These are phyloP conservation scores for Echinometra lucunter DNA, from an alignment of 53 echinoderm and acorn worm species.

Conservation along the genomic window DNA sequence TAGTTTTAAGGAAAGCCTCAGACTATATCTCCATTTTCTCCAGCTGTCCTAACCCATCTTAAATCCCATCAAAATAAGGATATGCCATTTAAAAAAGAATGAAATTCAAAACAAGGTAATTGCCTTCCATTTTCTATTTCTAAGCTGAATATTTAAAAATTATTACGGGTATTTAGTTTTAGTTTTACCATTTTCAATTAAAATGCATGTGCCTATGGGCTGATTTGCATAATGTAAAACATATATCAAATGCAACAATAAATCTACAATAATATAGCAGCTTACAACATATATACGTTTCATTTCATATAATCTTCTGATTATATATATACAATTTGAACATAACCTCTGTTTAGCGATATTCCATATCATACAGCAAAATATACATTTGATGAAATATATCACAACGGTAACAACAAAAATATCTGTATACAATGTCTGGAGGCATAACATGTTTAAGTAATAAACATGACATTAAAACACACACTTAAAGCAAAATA, in stretches of 20 bases:
- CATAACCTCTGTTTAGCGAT: conserved; percentile 24
- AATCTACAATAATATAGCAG: conserved; percentile 38
- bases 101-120: not conserved
- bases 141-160: no score
- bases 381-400: conserved; percentile 62
- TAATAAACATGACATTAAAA: conserved; percentile 53
- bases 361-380: conserved; percentile 60
- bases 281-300: conserved; percentile 43
- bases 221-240: conserved; percentile 43
- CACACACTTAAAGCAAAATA: conserved; percentile 56
- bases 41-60: no score
- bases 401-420: conserved; percentile 52
- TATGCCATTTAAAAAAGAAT: no score
- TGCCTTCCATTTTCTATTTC: not conserved
- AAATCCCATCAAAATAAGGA: no score
- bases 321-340: conserved; percentile 55
- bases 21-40: no score
- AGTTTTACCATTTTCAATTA: not conserved
- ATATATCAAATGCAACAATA: conserved; percentile 17
- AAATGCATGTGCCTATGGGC: not conserved
- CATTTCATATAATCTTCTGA: conserved; percentile 47
- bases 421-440: conserved; percentile 53
- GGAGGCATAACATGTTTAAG: conserved; percentile 55
- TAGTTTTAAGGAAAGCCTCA: no score
- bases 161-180: no score